Percentiles rank a stretch among this genome's conserved stretches.
Evolutionary conservation across 53 echinoderm and acorn worm genomes (phyloP).

Genomic region (Henricia sp.): DNA sequence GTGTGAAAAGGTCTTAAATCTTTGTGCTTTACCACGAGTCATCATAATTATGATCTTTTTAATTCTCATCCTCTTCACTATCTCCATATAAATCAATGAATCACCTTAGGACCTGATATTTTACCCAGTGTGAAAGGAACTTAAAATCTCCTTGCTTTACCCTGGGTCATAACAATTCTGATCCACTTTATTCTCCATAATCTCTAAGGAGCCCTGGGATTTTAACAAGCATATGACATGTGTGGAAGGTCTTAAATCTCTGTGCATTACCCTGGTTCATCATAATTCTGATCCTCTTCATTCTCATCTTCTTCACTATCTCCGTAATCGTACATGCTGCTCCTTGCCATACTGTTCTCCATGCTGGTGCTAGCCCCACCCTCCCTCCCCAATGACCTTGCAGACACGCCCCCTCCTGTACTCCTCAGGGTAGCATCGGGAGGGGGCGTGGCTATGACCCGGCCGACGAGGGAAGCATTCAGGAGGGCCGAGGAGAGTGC

Average conservation of each 20-base stretch:
- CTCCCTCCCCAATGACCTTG: slow-evolving; percentile 9
- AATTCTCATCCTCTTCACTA: slow-evolving; percentile 84
- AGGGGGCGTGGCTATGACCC: slow-evolving; percentile 76
- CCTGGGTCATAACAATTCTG: too few relatives aligned
- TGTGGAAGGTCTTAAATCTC: too few relatives aligned
- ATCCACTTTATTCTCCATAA: too few relatives aligned
- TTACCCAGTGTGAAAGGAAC: too few relatives aligned
- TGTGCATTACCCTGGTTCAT: slow-evolving; percentile 58
- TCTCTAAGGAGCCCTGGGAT: too few relatives aligned
- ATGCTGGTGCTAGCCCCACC: slow-evolving; percentile 34
- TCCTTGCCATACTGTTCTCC: slow-evolving; percentile 85
- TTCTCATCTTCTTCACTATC: slow-evolving; percentile 88
- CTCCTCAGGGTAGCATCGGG: slow-evolving; percentile 54
- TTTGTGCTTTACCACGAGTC: slow-evolving; percentile 51
- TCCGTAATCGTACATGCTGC: slow-evolving; percentile 96
- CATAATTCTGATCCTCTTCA: slow-evolving; percentile 67
- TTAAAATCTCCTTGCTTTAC: too few relatives aligned
- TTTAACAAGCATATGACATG: too few relatives aligned
- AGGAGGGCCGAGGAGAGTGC: slow-evolving; percentile 86
- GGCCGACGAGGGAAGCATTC: slow-evolving; percentile 82
- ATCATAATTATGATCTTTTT: slow-evolving; percentile 64
- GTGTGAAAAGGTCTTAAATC: too few relatives aligned
- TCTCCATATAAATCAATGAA: slow-evolving; percentile 96
- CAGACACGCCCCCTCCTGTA: slow-evolving; percentile 43
- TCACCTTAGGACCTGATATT: too few relatives aligned